phyloP scores from a whole-genome alignment of 2,888 invertebrate genomes.

The Cantharis lateralis region DNA sequence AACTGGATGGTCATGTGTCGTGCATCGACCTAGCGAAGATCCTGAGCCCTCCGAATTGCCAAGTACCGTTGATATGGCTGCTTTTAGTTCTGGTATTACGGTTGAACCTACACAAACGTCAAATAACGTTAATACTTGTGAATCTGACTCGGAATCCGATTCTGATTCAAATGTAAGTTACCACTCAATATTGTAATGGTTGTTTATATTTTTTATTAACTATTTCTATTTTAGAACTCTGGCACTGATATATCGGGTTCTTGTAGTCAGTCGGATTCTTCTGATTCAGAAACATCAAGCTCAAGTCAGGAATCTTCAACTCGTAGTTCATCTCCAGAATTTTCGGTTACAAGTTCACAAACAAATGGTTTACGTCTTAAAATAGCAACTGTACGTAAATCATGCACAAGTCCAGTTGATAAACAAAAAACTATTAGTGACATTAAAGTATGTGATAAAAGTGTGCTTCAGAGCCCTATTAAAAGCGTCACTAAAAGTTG shows the following conservation, averaged over 20 bases:
- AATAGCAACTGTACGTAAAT: slow-evolving; percentile 64
- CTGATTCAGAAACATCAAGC: slow-evolving; percentile 54
- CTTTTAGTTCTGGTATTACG: slow-evolving; percentile 61
- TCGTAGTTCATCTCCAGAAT: slow-evolving; percentile 57
- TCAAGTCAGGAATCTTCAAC: slow-evolving; percentile 53
- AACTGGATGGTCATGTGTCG: slow-evolving; percentile 62
- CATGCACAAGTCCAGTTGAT: slow-evolving; percentile 52
- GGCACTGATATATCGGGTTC: slow-evolving; percentile 56
- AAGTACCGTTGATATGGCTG: slow-evolving; percentile 70
- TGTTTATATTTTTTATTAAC: not conserved
- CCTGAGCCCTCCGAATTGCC: slow-evolving; percentile 67
- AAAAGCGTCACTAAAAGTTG: slow-evolving; percentile 46
- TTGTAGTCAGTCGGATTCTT: slow-evolving; percentile 54
- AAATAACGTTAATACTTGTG: slow-evolving; percentile 48
- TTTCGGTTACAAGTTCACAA: slow-evolving; percentile 65
- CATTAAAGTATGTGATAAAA: slow-evolving; percentile 27
- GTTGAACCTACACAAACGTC: slow-evolving; percentile 45
- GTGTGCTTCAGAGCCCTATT: slow-evolving; percentile 7
- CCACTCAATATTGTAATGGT: not conserved
- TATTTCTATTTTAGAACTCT: slow-evolving; percentile 52
- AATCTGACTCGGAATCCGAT: slow-evolving; percentile 64
- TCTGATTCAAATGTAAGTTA: slow-evolving; percentile 58
- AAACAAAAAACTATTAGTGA: slow-evolving; percentile 19
- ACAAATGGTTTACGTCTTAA: slow-evolving; percentile 66
- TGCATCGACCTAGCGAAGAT: slow-evolving; percentile 64